phyloP scores from a whole-genome alignment of 1,140 invertebrate genomes.

The Drosophila jambulina region DNA sequence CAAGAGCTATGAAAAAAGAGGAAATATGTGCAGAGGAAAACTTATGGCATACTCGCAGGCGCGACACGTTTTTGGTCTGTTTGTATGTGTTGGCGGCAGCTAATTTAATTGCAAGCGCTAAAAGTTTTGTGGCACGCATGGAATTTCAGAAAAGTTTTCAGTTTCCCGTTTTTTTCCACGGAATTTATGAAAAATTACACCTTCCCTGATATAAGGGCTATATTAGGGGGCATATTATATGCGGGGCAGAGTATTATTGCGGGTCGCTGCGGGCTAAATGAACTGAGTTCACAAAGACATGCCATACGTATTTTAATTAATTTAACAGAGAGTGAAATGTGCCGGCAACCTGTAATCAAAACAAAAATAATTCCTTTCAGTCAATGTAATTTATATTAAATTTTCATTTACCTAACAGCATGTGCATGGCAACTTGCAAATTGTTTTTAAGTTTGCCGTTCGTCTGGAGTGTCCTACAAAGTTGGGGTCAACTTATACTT shows the following conservation, averaged over 20 bases:
- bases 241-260: neutral
- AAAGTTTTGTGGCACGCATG: slow-evolving; percentile 69
- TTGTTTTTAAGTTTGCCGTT: slow-evolving; percentile 9
- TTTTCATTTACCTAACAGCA: slow-evolving; percentile 28
- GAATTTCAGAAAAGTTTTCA: slow-evolving; percentile 61
- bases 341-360: slow-evolving; percentile 14
- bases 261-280: slow-evolving; percentile 15
- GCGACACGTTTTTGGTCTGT: slow-evolving; percentile 38
- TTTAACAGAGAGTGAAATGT: slow-evolving; percentile 16
- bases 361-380: slow-evolving; percentile 14
- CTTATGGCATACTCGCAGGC: slow-evolving; percentile 55
- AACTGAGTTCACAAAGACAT: slow-evolving; percentile 21
- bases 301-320: slow-evolving; percentile 35
- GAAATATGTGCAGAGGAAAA: slow-evolving; percentile 51
- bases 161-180: slow-evolving; percentile 13
- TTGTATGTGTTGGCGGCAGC: slow-evolving; percentile 42
- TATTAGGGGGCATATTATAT: neutral
- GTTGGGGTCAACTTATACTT: neutral
- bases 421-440: slow-evolving; percentile 20
- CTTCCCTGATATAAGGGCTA: neutral
- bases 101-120: slow-evolving; percentile 74
- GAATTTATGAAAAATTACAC: slow-evolving; percentile 24
- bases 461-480: slow-evolving; percentile 2
- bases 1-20: slow-evolving; percentile 12
- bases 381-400: slow-evolving; percentile 33